Conservation (phyloP, 2,797 vertebrate genomes). For the Brotula barbata region DNA sequence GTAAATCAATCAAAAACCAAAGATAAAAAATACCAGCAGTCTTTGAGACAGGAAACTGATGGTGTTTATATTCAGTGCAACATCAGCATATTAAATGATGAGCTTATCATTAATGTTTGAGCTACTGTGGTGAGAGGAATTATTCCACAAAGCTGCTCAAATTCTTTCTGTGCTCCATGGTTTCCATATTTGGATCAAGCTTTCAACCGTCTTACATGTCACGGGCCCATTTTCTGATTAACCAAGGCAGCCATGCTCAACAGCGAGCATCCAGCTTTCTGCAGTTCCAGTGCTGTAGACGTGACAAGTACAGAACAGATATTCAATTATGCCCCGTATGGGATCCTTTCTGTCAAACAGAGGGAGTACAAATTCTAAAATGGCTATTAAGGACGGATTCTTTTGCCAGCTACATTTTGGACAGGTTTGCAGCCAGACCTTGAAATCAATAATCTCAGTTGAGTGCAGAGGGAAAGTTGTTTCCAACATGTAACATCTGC, state of each 20-base stretch:
- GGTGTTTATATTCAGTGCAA: conserved; percentile 17
- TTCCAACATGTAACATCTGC: conserved; percentile 50
- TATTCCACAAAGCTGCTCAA: conserved; percentile 26
- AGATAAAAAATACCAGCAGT: neutral
- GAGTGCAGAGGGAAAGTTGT: conserved; percentile 50
- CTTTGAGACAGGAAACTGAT: neutral
- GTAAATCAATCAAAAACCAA: conserved; percentile 8
- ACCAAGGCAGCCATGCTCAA: conserved; percentile 18
- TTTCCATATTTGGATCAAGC: conserved; percentile 28
- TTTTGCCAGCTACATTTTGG: conserved; percentile 55
- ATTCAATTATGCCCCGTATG: conserved; percentile 60
- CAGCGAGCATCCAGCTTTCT: conserved; percentile 17
- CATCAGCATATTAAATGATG: conserved; percentile 30
- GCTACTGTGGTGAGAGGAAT: conserved; percentile 30
- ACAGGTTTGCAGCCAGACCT: conserved; percentile 64
- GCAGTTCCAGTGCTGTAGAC: conserved; percentile 45
- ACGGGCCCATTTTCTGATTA: conserved; percentile 40
- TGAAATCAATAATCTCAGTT: conserved; percentile 71
- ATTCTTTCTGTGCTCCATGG: neutral
- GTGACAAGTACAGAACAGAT: conserved; percentile 62
- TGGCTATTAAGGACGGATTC: conserved; percentile 59
- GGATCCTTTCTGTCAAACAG: conserved; percentile 58
- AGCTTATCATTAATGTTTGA: conserved; percentile 44
- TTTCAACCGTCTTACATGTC: conserved; percentile 19
- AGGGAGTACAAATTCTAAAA: conserved; percentile 58